These are phyloP conservation scores for Eretmochelys imbricata DNA, from an alignment of 2,113 vertebrate genomes.

Conservation along the genomic window DNA sequence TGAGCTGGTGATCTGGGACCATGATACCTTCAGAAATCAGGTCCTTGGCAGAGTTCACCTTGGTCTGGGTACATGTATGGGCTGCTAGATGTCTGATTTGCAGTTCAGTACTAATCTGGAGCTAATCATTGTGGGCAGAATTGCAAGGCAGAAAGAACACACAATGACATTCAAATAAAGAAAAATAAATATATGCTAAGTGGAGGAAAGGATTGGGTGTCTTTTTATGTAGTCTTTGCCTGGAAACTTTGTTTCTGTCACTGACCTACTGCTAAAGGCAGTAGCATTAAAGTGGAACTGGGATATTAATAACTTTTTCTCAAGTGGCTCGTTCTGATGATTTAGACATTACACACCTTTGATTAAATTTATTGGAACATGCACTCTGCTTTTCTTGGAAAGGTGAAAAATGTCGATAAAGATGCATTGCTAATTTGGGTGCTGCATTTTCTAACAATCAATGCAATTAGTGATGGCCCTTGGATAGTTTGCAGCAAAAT, in stretches of 20 bases:
- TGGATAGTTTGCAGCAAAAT: neutral
- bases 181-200: neutral
- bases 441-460: constrained; percentile 29
- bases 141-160: neutral
- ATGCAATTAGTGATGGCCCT: constrained; percentile 38
- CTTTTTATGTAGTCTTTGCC: neutral
- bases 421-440: constrained; percentile 41
- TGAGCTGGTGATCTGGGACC: constrained; percentile 51
- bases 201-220: neutral
- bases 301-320: constrained; percentile 9
- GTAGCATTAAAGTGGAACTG: neutral
- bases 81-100: neutral
- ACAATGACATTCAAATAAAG: neutral
- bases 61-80: constrained; percentile 22
- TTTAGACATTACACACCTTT: constrained; percentile 38
- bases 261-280: constrained; percentile 12
- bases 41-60: constrained; percentile 40
- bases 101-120: neutral
- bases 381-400: constrained; percentile 31
- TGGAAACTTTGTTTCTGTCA: neutral
- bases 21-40: constrained; percentile 65
- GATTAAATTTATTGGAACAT: constrained; percentile 56
- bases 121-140: neutral
- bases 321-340: constrained; percentile 13
- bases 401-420: constrained; percentile 15